These are phyloP conservation scores for Eupithecia vulgata DNA, from an alignment of 2,888 invertebrate genomes.

Conservation along the genomic window DNA sequence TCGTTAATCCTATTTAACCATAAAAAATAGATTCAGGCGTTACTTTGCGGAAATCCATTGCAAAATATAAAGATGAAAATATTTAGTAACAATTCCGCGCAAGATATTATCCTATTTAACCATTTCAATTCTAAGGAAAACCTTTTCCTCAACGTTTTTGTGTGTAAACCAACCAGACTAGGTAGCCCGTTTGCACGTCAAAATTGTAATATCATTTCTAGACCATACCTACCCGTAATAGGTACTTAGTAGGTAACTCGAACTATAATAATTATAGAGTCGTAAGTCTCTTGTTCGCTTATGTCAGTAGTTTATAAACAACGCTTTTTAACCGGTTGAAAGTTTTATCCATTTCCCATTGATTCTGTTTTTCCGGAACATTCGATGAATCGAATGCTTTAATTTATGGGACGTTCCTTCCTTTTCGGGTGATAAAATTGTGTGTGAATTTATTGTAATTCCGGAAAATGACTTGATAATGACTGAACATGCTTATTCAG, in stretches of 20 bases:
- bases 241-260: not conserved
- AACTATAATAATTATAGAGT: no score
- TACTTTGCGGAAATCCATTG: no score
- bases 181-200: no score
- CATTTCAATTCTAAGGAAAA: no score
- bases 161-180: no score
- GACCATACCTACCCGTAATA: not conserved
- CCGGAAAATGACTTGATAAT: constrained; percentile 9
- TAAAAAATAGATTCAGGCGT: no score
- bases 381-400: constrained; percentile 21
- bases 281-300: not conserved
- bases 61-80: no score
- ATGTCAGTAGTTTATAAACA: constrained; percentile 24
- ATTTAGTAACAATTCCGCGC: no score
- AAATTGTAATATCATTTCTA: not conserved
- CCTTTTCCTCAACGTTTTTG: no score
- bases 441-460: constrained; percentile 22
- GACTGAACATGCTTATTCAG: not conserved
- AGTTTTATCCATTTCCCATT: constrained; percentile 27
- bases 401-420: constrained; percentile 34
- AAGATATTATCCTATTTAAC: no score
- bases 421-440: constrained; percentile 23
- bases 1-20: no score
- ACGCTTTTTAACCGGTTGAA: constrained; percentile 25
- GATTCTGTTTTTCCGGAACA: constrained; percentile 22